Base-by-base conservation (phyloP, 1,140 invertebrate species). In the Oryzaephilus surinamensis region DNA sequence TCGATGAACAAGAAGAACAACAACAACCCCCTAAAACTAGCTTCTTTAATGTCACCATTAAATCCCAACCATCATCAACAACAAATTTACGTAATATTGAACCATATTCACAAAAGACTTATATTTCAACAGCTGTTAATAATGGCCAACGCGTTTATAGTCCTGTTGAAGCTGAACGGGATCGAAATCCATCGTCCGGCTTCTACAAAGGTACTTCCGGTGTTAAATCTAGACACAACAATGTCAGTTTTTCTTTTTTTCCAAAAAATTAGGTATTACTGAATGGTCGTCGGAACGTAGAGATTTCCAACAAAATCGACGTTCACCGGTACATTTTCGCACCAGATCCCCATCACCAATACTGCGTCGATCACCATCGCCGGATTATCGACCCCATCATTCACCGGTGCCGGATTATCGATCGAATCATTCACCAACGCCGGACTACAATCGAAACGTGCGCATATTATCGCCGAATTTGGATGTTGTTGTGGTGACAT, bases 231-330 rank as follows among this genome's bases (percentile, higher is more conserved):
- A n/a, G n/a, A n/a, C n/a, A n/a, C n/a, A n/a, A n/a, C n/a, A n/a
- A n/a, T n/a, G n/a, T n/a, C n/a, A n/a, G n/a, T n/a, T n/a, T n/a
- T n/a, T n/a, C n/a, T n/a, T n/a, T n/a, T n/a, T n/a, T n/a, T n/a
- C n/a, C n/a, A n/a, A n/a, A n/a, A n/a, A n/a, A n/a, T n/a, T n/a
- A 55, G 81, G 81, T 6, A 75, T 85, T 26, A 77, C 72, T 32
- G 81, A 85, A 48, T 86, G 82, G n/a, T n/a, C n/a, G 81, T 78
- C 78, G 1, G 78, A 83, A 51, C 67, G 79, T n/a, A n/a, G n/a
- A n/a, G n/a, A n/a, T n/a, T n/a, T n/a, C 12, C 67, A 74, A 45
- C 69, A 68, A 37, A 14, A 32, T 1, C 11, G 32, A 13, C 18
- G 14, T 15, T 4, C 19, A 21, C 35, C 23, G 23, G 11, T 8